Evolutionary conservation across 2,113 vertebrate species (phyloP).

Genomic region (Chitala chitala): DNA sequence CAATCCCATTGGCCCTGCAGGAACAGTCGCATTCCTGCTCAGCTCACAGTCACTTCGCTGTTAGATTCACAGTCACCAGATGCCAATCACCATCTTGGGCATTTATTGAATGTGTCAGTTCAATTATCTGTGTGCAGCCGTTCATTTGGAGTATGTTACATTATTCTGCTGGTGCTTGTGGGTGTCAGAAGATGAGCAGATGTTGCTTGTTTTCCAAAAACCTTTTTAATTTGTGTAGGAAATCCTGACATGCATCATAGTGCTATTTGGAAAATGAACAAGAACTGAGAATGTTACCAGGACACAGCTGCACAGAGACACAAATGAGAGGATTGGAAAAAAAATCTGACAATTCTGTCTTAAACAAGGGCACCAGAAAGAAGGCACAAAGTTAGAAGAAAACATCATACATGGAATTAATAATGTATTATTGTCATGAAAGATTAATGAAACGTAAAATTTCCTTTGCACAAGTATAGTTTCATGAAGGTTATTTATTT

Average conservation of each 20-base stretch:
- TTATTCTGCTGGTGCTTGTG: background rate
- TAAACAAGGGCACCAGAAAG: too few relatives aligned
- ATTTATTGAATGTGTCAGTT: conserved; percentile 14
- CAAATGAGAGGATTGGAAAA: too few relatives aligned
- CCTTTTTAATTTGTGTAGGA: background rate
- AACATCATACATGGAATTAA: too few relatives aligned
- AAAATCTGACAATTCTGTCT: too few relatives aligned
- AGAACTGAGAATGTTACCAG: background rate
- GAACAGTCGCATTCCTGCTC: conserved; percentile 1
- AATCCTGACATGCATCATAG: background rate
- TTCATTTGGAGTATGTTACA: background rate
- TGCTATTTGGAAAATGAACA: too few relatives aligned
- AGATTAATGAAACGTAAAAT: too few relatives aligned
- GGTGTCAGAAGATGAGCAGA: background rate
- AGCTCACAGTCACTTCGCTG: background rate
- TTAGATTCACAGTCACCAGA: background rate
- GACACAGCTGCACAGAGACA: too few relatives aligned
- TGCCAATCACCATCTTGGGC: background rate
- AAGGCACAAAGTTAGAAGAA: too few relatives aligned
- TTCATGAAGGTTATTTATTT: too few relatives aligned
- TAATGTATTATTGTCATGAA: too few relatives aligned
- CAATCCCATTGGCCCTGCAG: background rate
- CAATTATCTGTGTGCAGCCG: background rate
- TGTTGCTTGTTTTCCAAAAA: background rate
- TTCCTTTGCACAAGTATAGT: too few relatives aligned